Percentiles rank a stretch among this genome's conserved stretches.
phyloP scores from a whole-genome alignment of 2,113 vertebrate genomes.

The Acanthisitta chloris region DNA sequence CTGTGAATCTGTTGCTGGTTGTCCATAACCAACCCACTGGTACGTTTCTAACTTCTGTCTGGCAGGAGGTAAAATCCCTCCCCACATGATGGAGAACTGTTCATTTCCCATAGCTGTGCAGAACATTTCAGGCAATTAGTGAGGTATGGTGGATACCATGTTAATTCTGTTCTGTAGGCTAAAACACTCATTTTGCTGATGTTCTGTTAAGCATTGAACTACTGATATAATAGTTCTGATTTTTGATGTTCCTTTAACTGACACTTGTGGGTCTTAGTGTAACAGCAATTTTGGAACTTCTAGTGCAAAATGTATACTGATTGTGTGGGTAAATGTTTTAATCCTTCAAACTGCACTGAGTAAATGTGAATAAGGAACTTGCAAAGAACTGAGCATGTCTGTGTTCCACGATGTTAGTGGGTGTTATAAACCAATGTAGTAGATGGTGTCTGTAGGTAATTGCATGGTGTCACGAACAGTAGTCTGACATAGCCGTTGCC shows the following conservation, averaged over 20 bases:
- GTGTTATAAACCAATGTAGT: conserved; percentile 62
- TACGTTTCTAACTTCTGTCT: background rate
- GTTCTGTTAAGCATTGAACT: background rate
- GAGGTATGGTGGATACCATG: background rate
- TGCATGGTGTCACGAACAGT: conserved; percentile 73
- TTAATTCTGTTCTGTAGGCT: background rate
- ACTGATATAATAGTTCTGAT: background rate
- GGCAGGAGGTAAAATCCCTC: background rate
- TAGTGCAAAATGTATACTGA: background rate
- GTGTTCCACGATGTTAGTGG: conserved; percentile 55
- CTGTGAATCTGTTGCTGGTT: background rate
- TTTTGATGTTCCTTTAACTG: conserved; percentile 4
- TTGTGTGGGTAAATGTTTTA: conserved; percentile 46
- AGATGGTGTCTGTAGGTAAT: conserved; percentile 75
- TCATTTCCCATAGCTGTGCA: background rate
- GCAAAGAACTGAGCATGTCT: too few species aligned
- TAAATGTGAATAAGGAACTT: conserved; percentile 25
- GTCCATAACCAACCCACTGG: background rate
- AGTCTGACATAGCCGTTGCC: conserved; percentile 94
- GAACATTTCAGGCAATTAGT: background rate
- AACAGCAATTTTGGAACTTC: conserved; percentile 45
- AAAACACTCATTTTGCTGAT: background rate
- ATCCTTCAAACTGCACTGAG: conserved; percentile 34
- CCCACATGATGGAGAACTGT: background rate
- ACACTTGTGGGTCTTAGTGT: conserved; percentile 33